These are phyloP conservation scores for Pecten maximus DNA, from an alignment of 2,888 invertebrate species.

Conservation along the genomic window DNA sequence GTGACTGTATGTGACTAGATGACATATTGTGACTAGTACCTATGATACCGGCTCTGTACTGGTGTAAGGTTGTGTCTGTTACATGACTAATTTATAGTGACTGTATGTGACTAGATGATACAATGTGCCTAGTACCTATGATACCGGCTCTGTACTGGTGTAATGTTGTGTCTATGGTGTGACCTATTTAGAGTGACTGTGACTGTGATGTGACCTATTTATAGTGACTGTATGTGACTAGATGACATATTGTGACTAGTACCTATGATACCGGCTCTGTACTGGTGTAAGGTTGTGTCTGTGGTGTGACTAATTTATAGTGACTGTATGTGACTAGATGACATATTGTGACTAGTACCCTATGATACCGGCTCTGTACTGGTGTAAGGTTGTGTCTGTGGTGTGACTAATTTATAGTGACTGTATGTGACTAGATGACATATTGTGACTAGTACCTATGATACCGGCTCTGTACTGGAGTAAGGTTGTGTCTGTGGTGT, in stretches of 20 bases:
- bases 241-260: slow-evolving; percentile 37
- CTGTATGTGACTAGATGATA: background rate
- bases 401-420: too few species aligned
- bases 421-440: too few species aligned
- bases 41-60: slow-evolving; percentile 1
- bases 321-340: background rate
- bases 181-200: too few species aligned
- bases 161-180: too few species aligned
- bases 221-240: slow-evolving; percentile 54
- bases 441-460: background rate
- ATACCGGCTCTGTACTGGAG: background rate
- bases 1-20: slow-evolving; percentile 55
- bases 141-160: too few species aligned
- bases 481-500: too few species aligned
- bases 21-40: slow-evolving; percentile 35
- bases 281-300: slow-evolving; percentile 31
- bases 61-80: slow-evolving; percentile 38
- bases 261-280: background rate
- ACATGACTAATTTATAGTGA: background rate
- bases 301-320: background rate
- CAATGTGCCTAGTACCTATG: background rate
- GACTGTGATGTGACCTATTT: slow-evolving; percentile 27
- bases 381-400: too few species aligned
- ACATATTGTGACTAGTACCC: background rate
- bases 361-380: too few species aligned